Evolutionary conservation across 2,888 invertebrate species (phyloP).

Genomic region (Coecobrya sp.): DNA sequence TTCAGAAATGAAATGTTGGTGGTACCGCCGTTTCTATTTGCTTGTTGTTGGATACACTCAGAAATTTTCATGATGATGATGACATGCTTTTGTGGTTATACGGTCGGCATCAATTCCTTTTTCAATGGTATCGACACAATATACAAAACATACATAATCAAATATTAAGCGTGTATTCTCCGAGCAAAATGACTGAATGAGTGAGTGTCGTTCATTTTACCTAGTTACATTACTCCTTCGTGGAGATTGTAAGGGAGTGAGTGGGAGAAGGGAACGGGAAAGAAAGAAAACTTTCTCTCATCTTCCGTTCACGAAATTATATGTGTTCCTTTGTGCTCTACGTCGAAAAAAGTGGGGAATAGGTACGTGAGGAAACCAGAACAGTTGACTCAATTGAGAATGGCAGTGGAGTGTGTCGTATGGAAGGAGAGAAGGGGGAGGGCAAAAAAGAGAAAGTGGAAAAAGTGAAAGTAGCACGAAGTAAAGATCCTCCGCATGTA

Average conservation of each 20-base stretch:
- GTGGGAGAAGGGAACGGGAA: background rate
- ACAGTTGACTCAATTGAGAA: slow-evolving; percentile 57
- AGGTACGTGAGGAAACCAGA: slow-evolving; percentile 47
- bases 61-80: slow-evolving; percentile 5
- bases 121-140: background rate
- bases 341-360: slow-evolving; percentile 22
- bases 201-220: slow-evolving; percentile 32
- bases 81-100: slow-evolving; percentile 34
- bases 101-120: background rate
- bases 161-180: background rate
- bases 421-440: background rate
- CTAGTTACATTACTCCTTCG: background rate
- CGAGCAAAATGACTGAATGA: slow-evolving; percentile 8
- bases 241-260: background rate
- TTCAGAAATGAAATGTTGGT: slow-evolving; percentile 4
- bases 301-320: slow-evolving; percentile 43
- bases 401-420: slow-evolving; percentile 45
- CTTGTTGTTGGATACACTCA: background rate
- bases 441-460: slow-evolving; percentile 18
- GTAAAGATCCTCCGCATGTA: slow-evolving; percentile 59
- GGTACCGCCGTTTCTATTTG: background rate
- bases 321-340: background rate
- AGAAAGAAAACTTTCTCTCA: slow-evolving; percentile 63
- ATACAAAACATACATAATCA: slow-evolving; percentile 11
- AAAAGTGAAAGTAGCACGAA: slow-evolving; percentile 40